Evolutionary conservation across 2,888 invertebrate species (phyloP).

Genomic region (Notodonta ziczac): DNA sequence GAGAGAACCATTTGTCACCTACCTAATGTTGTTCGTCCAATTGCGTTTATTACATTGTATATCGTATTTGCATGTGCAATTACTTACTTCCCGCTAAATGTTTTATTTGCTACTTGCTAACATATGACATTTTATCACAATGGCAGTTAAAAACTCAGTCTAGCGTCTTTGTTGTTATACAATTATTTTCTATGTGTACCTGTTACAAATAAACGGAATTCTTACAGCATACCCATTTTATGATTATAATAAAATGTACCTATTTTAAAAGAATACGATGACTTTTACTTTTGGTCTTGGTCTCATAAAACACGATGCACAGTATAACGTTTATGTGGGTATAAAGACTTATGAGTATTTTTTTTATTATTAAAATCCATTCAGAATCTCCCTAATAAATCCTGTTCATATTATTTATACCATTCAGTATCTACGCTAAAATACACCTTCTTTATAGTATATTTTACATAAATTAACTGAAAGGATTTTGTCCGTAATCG

Average conservation of each 20-base stretch:
- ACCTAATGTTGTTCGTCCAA: neutral
- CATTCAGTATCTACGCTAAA: conserved; percentile 1
- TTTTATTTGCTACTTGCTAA: neutral
- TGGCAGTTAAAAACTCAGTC: neutral
- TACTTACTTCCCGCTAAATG: neutral
- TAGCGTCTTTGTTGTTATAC: too few species aligned
- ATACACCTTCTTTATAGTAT: conserved; percentile 8
- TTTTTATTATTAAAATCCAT: conserved; percentile 28
- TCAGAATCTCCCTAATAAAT: conserved; percentile 25
- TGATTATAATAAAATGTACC: too few species aligned
- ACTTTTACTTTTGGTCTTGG: too few species aligned
- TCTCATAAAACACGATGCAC: too few species aligned
- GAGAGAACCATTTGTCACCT: neutral
- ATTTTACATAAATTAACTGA: conserved; percentile 18
- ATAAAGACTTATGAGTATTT: conserved; percentile 6
- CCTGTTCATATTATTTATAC: conserved; percentile 11
- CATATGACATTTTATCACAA: neutral
- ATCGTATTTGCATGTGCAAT: neutral
- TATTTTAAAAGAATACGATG: too few species aligned
- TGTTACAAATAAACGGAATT: too few species aligned
- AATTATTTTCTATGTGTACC: too few species aligned
- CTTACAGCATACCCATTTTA: too few species aligned
- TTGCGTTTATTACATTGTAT: neutral
- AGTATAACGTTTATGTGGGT: too few species aligned
- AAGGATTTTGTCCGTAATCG: neutral